Evolutionary conservation across 2,888 invertebrate species (phyloP), one percentile per base, ranked within the genome.

Genomic region (Archips xylosteana): DNA sequence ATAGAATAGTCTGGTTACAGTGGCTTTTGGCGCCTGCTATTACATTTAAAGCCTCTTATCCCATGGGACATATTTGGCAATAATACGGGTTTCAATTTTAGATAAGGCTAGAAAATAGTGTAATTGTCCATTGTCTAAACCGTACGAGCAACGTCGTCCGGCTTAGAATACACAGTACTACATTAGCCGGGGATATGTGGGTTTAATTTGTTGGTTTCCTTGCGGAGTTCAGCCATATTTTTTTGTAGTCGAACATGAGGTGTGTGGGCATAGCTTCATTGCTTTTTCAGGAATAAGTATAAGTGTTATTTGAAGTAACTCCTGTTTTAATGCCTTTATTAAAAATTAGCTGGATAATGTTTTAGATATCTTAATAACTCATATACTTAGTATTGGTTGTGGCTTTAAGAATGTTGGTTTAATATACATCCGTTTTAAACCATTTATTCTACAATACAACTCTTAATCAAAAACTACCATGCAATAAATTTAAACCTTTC

Each of bases 81-180:
- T 88, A 86, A 85, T 85, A 85, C 85, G 78, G 88, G 89, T 89
- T 88, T 85, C 86, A 88, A 90, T 89, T 89, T 89, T 79, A 90
- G 89, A 90, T 90, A 88, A 83, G 80, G 81, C 77, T 81, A 78
- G 83, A 81, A 81, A 85, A 84, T 85, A 84, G 83, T 85, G 86
- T 87, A 88, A 89, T 89, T 88, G 88, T 81, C 82, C 81, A 80
- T 70, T 74, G 74, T 70, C 60, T 74, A 74, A 62, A 45, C 65
- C 45, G 69, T n/a, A 45, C 54, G 66, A 10, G 69, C 51, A 49
- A 39, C 72, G 45, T 54, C 51, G 74, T 65, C 60, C 51, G 49
- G 65, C 60, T 45, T 15, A 51, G 74, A 74, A 74, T 74, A 74
- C 70, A 74, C 74, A 69, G 65, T 54, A 42, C 70, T 70, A 60